A percentile compares a stretch with the other conserved stretches of the same genome.
Conservation (phyloP, 2,113 vertebrate genomes). For the Phoxinus phoxinus region DNA sequence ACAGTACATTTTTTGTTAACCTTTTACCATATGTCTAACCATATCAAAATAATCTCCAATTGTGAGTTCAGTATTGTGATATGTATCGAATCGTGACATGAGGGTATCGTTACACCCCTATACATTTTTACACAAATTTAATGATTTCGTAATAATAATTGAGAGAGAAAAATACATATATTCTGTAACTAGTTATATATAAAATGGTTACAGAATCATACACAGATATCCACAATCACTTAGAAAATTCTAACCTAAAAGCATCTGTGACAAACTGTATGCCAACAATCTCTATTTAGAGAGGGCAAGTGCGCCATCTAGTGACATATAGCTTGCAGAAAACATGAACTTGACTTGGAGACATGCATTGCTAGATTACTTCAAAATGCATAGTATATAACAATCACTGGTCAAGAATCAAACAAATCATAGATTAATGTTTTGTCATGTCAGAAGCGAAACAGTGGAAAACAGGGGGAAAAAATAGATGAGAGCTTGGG, state of each 20-base stretch:
- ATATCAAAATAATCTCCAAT: no score
- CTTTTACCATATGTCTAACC: no score
- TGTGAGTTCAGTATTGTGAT: no score
- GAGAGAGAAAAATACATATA: not conserved
- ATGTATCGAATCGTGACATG: no score
- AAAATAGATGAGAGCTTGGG: not conserved
- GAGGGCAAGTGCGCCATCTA: conserved; percentile 38
- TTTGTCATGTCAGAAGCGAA: not conserved
- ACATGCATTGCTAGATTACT: not conserved
- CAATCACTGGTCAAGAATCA: no score
- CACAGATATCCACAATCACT: not conserved
- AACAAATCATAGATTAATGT: not conserved
- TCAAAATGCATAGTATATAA: no score
- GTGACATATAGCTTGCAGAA: not conserved
- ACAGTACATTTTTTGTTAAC: no score
- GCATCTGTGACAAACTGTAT: not conserved
- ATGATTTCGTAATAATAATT: not conserved
- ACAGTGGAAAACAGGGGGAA: not conserved
- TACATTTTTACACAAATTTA: not conserved
- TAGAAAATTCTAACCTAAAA: not conserved
- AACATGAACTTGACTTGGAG: not conserved
- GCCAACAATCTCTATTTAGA: not conserved
- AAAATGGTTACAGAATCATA: no score
- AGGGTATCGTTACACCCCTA: no score
- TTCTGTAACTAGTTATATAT: no score